Evolutionary conservation across 2,113 vertebrate species (phyloP), one percentile per base, ranked within the genome.

Genomic region (Strix uralensis): DNA sequence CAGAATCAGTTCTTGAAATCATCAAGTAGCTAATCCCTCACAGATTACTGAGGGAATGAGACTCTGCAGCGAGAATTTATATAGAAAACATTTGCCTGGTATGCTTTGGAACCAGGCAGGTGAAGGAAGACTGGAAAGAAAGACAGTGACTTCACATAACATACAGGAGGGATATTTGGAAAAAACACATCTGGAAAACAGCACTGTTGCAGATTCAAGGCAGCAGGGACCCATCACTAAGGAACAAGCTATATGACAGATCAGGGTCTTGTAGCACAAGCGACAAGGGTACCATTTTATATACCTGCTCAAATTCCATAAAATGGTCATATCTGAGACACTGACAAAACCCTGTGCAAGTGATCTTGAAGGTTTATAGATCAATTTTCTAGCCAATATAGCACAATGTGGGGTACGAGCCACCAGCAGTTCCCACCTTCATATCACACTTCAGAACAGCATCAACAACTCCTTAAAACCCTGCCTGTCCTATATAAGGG

Each of bases 1-100:
- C 88, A 96, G 71, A 89, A 82, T 88, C 90, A 88, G 49, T 66
- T 74, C 74, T 94, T 91, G 90, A 94, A 96, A 94, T 90, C 85
- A 81, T 90, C 92, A 96, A 86, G 87, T 54, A 95, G 62, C 49
- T 96, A 96, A 97, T 95, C 81, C 85, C 59, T 95, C 63, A 8
- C 71, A 95, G 67, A 96, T 90, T 94, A 94, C 78, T 86, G 46
- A 72, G 72, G 46, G 79, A 91, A 94, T 86, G 71, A 94, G 67
- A 55, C 58, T 85, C 61, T 83, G 82, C 74, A 90, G 75, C 0
- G 0, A 88, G 82, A 93, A 90, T 95, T 92, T 88, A 80, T 96
- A 62, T 78, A 93, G 88, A 88, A 96, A 90, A 77, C 22, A 78
- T 96, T 92, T 73, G 46, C 47, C 71, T 85, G 70, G 12, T 0